These are phyloP conservation scores for Barnardius zonarius DNA, from an alignment of 2,113 vertebrate genomes.

Conservation along the genomic window DNA sequence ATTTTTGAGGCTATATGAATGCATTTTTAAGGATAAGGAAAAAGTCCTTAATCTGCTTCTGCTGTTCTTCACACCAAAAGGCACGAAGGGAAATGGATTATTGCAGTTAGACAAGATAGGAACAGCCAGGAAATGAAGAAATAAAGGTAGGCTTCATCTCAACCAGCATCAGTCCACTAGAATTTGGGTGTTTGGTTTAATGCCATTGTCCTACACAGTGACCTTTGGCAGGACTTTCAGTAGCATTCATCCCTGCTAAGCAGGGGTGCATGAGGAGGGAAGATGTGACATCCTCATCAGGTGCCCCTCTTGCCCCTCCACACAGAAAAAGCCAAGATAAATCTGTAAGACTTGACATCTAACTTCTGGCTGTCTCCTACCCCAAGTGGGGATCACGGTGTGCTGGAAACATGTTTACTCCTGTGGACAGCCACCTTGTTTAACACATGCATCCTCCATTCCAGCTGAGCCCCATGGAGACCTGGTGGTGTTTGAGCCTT, in stretches of 20 bases:
- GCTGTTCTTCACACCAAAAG: background rate
- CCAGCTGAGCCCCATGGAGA: background rate
- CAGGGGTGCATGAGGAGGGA: background rate
- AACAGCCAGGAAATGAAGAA: background rate
- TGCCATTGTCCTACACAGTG: rapidly evolving
- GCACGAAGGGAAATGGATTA: background rate
- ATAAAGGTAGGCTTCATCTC: background rate
- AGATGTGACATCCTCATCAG: background rate
- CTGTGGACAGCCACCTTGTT: background rate
- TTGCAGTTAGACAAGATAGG: background rate
- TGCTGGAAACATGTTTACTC: background rate
- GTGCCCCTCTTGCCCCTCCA: background rate
- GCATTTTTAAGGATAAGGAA: background rate
- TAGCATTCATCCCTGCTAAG: background rate
- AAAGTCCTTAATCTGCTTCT: background rate
- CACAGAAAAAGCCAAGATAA: background rate
- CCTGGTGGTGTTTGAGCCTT: background rate
- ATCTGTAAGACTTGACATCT: background rate
- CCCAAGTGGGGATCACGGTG: rapidly evolving
- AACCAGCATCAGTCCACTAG: background rate
- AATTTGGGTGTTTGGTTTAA: background rate
- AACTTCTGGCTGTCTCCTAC: background rate
- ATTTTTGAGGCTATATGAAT: background rate
- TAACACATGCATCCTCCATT: rapidly evolving
- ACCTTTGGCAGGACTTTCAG: background rate